Conservation (phyloP, 1,140 invertebrate species). For the Ips typographus region DNA sequence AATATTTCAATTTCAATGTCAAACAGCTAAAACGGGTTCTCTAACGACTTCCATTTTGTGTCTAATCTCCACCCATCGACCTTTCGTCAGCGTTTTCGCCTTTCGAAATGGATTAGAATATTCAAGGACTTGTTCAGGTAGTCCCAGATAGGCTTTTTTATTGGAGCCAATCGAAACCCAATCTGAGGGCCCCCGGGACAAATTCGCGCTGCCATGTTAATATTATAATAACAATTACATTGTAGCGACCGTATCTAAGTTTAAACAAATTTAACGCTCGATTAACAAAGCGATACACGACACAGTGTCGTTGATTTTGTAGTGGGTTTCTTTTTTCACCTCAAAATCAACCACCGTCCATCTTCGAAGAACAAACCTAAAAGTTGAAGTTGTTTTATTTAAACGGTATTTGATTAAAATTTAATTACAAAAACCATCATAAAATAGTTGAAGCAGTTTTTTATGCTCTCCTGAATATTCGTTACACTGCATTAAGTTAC, state of each 20-base stretch:
- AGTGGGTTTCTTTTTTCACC: too few relatives aligned
- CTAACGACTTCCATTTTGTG: constrained; percentile 28
- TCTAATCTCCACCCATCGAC: constrained; percentile 34
- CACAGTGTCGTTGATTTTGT: too few relatives aligned
- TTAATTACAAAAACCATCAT: too few relatives aligned
- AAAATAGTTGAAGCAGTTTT: too few relatives aligned
- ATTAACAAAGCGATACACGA: too few relatives aligned
- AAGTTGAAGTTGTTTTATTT: too few relatives aligned
- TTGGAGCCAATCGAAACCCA: constrained; percentile 11
- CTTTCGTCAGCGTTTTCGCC: constrained; percentile 19
- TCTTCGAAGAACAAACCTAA: too few relatives aligned
- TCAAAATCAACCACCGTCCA: too few relatives aligned
- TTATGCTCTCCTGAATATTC: too few relatives aligned
- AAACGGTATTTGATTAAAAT: too few relatives aligned
- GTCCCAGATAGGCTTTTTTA: constrained; percentile 17
- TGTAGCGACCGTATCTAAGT: not conserved
- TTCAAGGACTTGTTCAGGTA: constrained; percentile 30
- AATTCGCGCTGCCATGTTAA: not conserved
- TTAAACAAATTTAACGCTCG: too few relatives aligned
- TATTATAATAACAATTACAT: not conserved
- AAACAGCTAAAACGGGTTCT: constrained; percentile 22
- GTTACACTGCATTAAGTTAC: too few relatives aligned
- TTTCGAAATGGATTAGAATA: constrained; percentile 31
- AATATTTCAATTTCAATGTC: constrained; percentile 24
- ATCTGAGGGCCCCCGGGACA: constrained; percentile 9